These are phyloP conservation scores for Tokudaia tokunoshimensis DNA, from an alignment of 2,797 vertebrate species.

Conservation along the genomic window DNA sequence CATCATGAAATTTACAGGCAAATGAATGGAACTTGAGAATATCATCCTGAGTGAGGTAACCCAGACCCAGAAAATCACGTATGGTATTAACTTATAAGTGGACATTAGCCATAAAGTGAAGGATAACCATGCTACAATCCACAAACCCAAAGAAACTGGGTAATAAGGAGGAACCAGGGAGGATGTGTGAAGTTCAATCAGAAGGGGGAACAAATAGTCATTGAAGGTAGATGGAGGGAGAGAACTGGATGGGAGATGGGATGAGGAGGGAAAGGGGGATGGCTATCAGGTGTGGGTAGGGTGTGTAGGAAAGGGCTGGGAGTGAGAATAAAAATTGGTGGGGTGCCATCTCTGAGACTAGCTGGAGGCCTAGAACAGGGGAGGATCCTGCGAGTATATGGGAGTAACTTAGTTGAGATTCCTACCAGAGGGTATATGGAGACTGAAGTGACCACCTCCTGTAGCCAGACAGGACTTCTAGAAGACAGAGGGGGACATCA, in stretches of 20 bases:
- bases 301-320: not conserved
- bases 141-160: not conserved
- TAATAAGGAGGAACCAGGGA: not conserved
- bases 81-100: not conserved
- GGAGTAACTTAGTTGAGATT: not conserved
- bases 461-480: not conserved
- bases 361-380: not conserved
- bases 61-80: not conserved
- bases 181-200: not conserved
- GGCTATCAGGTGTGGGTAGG: not conserved
- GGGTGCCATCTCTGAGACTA: not conserved
- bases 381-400: not conserved
- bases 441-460: not conserved
- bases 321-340: not conserved
- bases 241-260: not conserved
- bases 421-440: not conserved
- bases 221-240: not conserved
- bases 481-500: not conserved
- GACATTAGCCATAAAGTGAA: not conserved
- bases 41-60: not conserved
- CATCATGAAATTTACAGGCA: not conserved
- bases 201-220: not conserved
- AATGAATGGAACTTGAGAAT: not conserved
- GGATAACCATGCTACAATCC: not conserved
- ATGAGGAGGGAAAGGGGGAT: not conserved